Conservation (phyloP, 2,113 vertebrate genomes). For the Alexandromys fortis region DNA sequence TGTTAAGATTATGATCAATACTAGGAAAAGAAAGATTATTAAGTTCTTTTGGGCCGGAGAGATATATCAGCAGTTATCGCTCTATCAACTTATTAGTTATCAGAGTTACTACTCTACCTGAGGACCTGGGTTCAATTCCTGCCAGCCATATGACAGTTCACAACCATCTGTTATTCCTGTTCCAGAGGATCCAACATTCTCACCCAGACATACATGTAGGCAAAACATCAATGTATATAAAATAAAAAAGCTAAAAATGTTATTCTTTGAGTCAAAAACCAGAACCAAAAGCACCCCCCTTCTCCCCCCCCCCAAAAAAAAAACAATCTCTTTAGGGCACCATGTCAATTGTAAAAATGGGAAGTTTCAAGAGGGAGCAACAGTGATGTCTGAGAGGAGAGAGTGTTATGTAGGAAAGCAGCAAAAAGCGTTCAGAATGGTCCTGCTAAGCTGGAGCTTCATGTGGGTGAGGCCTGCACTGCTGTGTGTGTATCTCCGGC, state of each 20-base stretch:
- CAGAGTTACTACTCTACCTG: no score
- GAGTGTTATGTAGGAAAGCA: not conserved
- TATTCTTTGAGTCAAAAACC: not conserved
- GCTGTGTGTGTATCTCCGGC: no score
- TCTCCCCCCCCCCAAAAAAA: no score
- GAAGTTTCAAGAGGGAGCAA: not conserved
- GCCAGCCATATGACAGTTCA: no score
- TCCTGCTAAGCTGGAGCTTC: not conserved
- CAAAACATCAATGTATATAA: no score
- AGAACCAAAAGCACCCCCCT: not conserved
- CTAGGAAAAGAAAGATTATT: not conserved
- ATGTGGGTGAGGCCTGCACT: not conserved
- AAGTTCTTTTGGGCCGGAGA: not conserved
- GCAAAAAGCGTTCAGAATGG: accelerated
- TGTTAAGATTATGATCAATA: not conserved
- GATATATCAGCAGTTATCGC: no score
- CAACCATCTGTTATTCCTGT: no score
- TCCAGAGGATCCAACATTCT: no score
- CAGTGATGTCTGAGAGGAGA: not conserved
- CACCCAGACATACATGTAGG: no score
- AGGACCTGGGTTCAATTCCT: no score
- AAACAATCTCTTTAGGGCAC: not conserved
- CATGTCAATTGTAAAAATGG: not conserved
- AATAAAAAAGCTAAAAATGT: not conserved
- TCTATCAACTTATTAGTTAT: no score